Evolutionary conservation across 2,888 invertebrate genomes (phyloP), one percentile per base, ranked within the genome.

Genomic region (Pristionchus arcanus): DNA sequence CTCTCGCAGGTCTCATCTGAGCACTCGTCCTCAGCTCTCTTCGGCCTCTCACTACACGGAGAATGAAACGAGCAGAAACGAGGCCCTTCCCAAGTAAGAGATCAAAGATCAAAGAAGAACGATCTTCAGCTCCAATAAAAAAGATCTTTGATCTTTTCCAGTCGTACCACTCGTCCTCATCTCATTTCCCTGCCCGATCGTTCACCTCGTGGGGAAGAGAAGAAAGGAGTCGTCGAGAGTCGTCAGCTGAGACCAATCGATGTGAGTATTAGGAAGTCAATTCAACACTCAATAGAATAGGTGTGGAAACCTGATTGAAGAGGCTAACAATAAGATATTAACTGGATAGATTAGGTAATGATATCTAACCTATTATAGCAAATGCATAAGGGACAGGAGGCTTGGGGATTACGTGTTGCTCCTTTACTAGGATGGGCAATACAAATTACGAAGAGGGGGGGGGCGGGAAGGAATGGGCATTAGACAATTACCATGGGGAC

Each of bases 1-100:
- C 71, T 71, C 71, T 71, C 71, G 42, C 81, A 81, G 81, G 28
- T 81, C 81, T 28, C 81, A 81, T 53, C 81, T 81, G 42, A 81
- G 81, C 81, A 81, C 81, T 28, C 25, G 42, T 19, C 81, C 81
- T 1, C 49, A 81, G 2, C 9, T 42, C 81, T 42, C 77, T 21
- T 37, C 77, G 15, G 25, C 42, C 42, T 49, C 81, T 28, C n/a
- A 53, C 49, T 49, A 49, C 49, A 81, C 74, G 37, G 74, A 77
- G 19, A 42, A 42, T 19, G 31, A 71, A 19, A 16, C 71, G 71
- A 31, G 15, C 74, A 19, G 77, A 21, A 34, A 34, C 16, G n/a
- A 19, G 19, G 42, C 31, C 31, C 16, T 16, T 42, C 49, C 74
- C 74, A 37, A 74, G 74, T 74, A 37, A 74, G 71, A 71, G 37